A percentile compares a stretch with the other conserved stretches of the same genome.
These are phyloP conservation scores for Cephus rjabovi DNA, from an alignment of 2,888 invertebrate species.

Conservation along the genomic window DNA sequence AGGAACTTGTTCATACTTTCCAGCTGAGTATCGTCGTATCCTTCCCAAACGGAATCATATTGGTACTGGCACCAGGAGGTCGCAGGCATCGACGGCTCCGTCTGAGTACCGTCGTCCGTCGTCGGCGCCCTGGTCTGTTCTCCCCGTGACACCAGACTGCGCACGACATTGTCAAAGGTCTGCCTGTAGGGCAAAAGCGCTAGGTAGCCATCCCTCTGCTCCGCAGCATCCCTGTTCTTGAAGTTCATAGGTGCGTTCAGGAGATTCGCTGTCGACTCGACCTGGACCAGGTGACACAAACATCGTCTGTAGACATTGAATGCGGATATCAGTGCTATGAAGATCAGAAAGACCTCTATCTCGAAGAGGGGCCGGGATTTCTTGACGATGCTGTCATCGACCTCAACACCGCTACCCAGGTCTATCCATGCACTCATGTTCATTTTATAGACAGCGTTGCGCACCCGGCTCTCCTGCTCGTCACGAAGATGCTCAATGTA, in stretches of 20 bases:
- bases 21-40: constrained; percentile 50
- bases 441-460: constrained; percentile 73
- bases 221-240: constrained; percentile 69
- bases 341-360: constrained; percentile 71
- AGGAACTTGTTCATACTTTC: constrained; percentile 53
- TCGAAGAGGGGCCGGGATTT: constrained; percentile 73
- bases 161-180: constrained; percentile 72
- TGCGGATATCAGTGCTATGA: neutral
- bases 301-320: neutral
- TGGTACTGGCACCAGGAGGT: constrained; percentile 79
- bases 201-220: constrained; percentile 76
- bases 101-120: constrained; percentile 72
- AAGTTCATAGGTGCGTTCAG: constrained; percentile 65
- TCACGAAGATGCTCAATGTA: constrained; percentile 44
- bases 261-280: constrained; percentile 37
- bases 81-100: constrained; percentile 74
- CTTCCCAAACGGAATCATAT: constrained; percentile 53
- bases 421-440: constrained; percentile 71
- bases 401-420: constrained; percentile 76
- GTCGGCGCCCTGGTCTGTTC: constrained; percentile 72
- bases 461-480: constrained; percentile 52
- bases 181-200: constrained; percentile 72
- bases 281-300: constrained; percentile 24
- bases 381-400: constrained; percentile 69
- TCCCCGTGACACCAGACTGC: constrained; percentile 70